Evolutionary conservation across 2,888 invertebrate genomes (phyloP).

Genomic region (Elaeidobius kamerunicus): DNA sequence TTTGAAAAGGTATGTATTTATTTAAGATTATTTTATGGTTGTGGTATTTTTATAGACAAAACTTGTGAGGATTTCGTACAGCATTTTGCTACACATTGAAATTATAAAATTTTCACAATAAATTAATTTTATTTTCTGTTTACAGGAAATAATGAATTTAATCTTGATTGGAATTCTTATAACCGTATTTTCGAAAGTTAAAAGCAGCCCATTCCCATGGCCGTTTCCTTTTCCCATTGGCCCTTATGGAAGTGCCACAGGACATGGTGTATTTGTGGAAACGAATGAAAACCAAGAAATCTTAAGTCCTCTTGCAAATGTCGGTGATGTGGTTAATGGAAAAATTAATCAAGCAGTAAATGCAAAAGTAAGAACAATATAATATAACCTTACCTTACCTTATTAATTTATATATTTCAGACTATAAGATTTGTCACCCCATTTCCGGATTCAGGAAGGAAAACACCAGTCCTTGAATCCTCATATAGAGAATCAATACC

Average conservation of each 20-base stretch:
- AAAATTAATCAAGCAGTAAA: slow-evolving; percentile 23
- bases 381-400: background rate
- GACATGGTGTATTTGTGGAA: background rate
- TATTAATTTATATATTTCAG: slow-evolving; percentile 11
- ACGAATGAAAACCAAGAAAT: slow-evolving; percentile 6
- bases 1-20: too few species aligned
- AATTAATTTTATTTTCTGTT: too few species aligned
- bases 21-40: too few species aligned
- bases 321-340: slow-evolving; percentile 21
- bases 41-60: too few species aligned
- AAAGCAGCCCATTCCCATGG: slow-evolving; percentile 2
- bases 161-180: background rate
- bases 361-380: slow-evolving; percentile 18
- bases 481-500: slow-evolving; percentile 38
- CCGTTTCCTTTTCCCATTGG: slow-evolving; percentile 2
- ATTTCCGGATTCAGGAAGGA: slow-evolving; percentile 44
- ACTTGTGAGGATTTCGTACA: too few species aligned
- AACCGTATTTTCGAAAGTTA: background rate
- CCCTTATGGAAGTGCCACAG: background rate
- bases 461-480: slow-evolving; percentile 41
- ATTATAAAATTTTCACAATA: too few species aligned
- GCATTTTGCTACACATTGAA: too few species aligned
- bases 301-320: slow-evolving; percentile 14
- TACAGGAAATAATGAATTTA: too few species aligned
- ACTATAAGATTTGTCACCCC: slow-evolving; percentile 22